Base-by-base conservation (phyloP, 2,113 vertebrate species). In the Phocoena phocoena region DNA sequence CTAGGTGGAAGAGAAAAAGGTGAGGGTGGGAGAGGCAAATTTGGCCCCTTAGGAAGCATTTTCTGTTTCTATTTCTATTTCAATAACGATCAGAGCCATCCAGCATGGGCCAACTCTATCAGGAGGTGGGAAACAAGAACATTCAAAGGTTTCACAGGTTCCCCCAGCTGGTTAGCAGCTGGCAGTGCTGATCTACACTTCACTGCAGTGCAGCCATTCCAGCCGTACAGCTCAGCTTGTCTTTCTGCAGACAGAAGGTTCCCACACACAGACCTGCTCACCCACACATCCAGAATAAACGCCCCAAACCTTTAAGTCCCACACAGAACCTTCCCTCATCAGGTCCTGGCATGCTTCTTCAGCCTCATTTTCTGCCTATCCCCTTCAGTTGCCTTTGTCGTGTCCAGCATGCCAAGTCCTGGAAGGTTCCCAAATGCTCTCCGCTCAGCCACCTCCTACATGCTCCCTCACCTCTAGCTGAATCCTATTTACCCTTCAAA, bases 221-320 rank as follows among this genome's bases (percentile, higher is more conserved):
- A 70, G 3, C 55, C 23, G 6, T 1, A 6, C 23, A 50, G n/a
- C 67, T 44, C 5, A 3, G n/a, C 50, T 38, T 73, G 23, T 82
- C 97, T 80, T 23, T 55, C 74, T 89, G 47, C 62, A 44, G 53
- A 33, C 47, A 68, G 70, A 93, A 95, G 81, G 70, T n/a, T 88
- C 76, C 6, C 50, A 26, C 3, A 1, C 79, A 18, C 33, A 38
- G 31, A 31, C 38, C 44, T 55, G n/a, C 36, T 81, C 50, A 50
- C 23, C 10, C 70, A 73, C n/a, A 47, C 14, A 26, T 44, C 67
- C 81, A 90, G n/a, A 79, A 44, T 55, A 89, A 55, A 0, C 31
- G 41, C 58, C 93, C 91, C 90, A 77, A 58, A 62, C 62, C 53
- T 70, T 62, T 58, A 71, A n/a, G 41, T 23, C 55, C 38, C 28